Conservation (phyloP, 2,888 invertebrate genomes). For the Eretmocerus hayati region DNA sequence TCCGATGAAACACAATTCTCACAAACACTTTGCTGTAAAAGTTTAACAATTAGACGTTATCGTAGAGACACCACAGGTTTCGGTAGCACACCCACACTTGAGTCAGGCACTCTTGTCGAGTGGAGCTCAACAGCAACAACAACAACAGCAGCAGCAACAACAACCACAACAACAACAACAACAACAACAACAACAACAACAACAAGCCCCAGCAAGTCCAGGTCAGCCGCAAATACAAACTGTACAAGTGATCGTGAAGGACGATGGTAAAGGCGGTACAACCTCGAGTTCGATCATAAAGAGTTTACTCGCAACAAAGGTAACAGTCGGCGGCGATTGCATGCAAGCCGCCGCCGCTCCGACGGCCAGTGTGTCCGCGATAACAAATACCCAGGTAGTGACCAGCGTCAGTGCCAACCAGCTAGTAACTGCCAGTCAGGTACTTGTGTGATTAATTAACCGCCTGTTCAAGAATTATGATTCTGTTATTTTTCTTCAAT, state of each 20-base stretch:
- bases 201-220: constrained; percentile 26
- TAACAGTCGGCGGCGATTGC: constrained; percentile 56
- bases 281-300: constrained; percentile 81
- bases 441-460: constrained; percentile 27
- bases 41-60: too few species aligned
- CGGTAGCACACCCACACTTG: constrained; percentile 56
- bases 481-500: not conserved
- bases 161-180: too few species aligned
- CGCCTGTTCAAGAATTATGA: constrained; percentile 1
- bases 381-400: constrained; percentile 47
- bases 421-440: constrained; percentile 47
- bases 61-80: constrained; percentile 52
- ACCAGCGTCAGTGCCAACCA: constrained; percentile 48
- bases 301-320: constrained; percentile 90
- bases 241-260: constrained; percentile 39
- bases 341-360: constrained; percentile 47
- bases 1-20: too few species aligned
- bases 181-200: constrained; percentile 28
- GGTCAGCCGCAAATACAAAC: constrained; percentile 31
- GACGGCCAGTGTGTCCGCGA: constrained; percentile 43
- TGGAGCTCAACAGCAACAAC: constrained; percentile 39
- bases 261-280: constrained; percentile 37
- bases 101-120: constrained; percentile 55
- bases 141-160: constrained; percentile 27
- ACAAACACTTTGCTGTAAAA: too few species aligned